These are phyloP conservation scores for Phacellophora camtschatica DNA, from an alignment of 30 jellyfish, hydroid and myxozoan genomes.

Conservation along the genomic window DNA sequence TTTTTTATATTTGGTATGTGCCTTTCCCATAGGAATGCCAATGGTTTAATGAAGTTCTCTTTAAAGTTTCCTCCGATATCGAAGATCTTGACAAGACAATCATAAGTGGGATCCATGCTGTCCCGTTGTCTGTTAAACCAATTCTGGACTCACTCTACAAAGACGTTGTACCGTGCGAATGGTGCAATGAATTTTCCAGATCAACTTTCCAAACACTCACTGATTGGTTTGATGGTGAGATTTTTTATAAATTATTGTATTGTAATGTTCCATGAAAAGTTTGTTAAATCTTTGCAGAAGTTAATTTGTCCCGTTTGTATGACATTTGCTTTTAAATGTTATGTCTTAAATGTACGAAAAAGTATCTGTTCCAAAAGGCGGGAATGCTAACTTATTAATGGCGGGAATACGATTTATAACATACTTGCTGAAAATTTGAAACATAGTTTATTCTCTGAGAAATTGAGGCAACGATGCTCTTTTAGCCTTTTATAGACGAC, in stretches of 20 bases:
- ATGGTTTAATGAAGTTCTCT: constrained; percentile 23
- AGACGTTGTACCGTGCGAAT: constrained; percentile 31
- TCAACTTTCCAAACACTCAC: not conserved
- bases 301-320: too few relatives aligned
- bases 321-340: too few relatives aligned
- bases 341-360: too few relatives aligned
- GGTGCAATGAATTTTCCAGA: not conserved
- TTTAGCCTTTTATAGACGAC: too few relatives aligned
- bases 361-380: too few relatives aligned
- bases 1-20: too few relatives aligned
- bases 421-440: too few relatives aligned
- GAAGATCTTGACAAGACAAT: constrained; percentile 25
- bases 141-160: constrained; percentile 3
- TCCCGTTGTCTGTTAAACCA: not conserved
- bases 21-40: constrained; percentile 71
- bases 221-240: constrained; percentile 24
- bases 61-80: constrained; percentile 24
- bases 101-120: constrained; percentile 55
- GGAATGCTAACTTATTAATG: too few relatives aligned
- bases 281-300: not conserved
- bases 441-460: too few relatives aligned
- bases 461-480: too few relatives aligned
- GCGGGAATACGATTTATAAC: too few relatives aligned
- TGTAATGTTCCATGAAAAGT: not conserved
- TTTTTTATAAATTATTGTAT: not conserved